A percentile compares a stretch with the other conserved stretches of the same genome.
Conservation (phyloP, 2,113 vertebrate genomes). For the Poicephalus gulielmi region DNA sequence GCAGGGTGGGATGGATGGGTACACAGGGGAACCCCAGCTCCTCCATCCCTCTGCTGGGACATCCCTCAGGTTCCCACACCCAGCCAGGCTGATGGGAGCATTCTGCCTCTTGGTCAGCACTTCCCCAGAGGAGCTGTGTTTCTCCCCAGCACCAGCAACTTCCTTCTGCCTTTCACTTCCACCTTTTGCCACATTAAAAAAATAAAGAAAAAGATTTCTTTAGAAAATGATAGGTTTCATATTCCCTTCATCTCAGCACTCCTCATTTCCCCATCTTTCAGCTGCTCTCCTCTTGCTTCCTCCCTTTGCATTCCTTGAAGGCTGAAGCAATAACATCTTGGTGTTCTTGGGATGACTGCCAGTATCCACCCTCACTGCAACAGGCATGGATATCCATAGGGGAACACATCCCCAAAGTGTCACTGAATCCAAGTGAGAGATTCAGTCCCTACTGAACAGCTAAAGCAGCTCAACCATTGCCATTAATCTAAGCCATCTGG, state of each 20-base stretch:
- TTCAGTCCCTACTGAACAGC: background rate
- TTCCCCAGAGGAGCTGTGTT: slow-evolving; percentile 2
- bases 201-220: background rate
- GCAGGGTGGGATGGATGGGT: too few relatives aligned
- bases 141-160: background rate
- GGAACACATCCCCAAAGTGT: background rate
- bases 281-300: background rate
- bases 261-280: slow-evolving; percentile 34
- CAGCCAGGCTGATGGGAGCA: background rate
- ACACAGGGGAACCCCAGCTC: background rate
- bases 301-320: background rate
- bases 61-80: background rate
- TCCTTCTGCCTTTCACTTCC: slow-evolving; percentile 57
- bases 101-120: background rate
- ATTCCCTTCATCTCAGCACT: slow-evolving; percentile 43
- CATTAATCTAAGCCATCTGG: background rate
- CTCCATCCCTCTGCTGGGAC: background rate
- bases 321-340: accelerated
- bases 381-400: background rate
- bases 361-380: background rate
- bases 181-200: background rate
- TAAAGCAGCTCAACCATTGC: background rate
- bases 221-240: background rate
- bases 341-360: background rate
- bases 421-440: background rate